These are phyloP conservation scores for Microcaecilia unicolor DNA, from an alignment of 2,797 vertebrate genomes.

Conservation along the genomic window DNA sequence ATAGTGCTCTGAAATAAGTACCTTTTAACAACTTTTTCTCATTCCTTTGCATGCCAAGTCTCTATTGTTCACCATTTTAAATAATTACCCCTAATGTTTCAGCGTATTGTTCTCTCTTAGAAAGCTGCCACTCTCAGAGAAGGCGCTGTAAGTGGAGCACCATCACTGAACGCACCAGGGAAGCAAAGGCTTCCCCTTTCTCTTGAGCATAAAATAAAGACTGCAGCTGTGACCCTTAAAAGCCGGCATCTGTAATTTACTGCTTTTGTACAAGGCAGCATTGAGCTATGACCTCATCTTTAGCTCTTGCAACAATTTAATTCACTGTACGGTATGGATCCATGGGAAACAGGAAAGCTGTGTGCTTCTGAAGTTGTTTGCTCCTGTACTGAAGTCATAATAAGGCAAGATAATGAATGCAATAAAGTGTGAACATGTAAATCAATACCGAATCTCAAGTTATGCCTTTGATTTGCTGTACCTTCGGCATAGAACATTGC, in stretches of 20 bases:
- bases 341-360: background rate
- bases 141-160: background rate
- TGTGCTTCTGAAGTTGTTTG: too few relatives aligned
- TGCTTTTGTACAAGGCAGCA: background rate
- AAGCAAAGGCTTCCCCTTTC: background rate
- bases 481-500: too few relatives aligned
- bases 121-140: background rate
- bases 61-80: background rate
- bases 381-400: slow-evolving; percentile 18
- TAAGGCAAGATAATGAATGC: slow-evolving; percentile 27
- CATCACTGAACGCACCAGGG: background rate
- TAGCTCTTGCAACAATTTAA: background rate
- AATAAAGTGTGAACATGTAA: slow-evolving; percentile 23
- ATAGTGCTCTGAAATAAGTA: too few relatives aligned
- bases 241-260: background rate
- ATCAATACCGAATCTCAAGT: slow-evolving; percentile 8
- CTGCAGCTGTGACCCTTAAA: background rate
- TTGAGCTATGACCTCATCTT: background rate
- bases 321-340: background rate
- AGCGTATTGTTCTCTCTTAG: background rate
- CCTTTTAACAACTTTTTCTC: too few relatives aligned
- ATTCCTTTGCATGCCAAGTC: background rate
- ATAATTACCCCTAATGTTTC: background rate
- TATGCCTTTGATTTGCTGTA: too few relatives aligned
- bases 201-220: background rate